Percentiles rank a stretch among this genome's conserved stretches.
Evolutionary conservation across 2,113 vertebrate genomes (phyloP).

Genomic region (Canis aureus): DNA sequence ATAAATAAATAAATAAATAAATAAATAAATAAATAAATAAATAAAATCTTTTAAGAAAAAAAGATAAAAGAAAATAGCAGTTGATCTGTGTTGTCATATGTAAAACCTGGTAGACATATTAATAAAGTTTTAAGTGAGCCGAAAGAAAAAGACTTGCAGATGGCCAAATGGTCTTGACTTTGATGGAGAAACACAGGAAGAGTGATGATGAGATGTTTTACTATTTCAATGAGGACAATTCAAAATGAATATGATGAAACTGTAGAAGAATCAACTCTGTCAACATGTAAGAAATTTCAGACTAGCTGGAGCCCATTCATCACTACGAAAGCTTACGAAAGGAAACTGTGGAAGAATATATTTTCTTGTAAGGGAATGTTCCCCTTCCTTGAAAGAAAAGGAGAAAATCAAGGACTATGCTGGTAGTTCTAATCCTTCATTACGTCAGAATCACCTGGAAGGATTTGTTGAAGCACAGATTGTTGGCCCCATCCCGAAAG

Average conservation of each 20-base stretch:
- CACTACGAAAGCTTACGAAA: constrained; percentile 21
- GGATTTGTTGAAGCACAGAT: not conserved
- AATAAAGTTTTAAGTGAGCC: constrained; percentile 41
- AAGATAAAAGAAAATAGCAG: not conserved
- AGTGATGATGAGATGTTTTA: constrained; percentile 41
- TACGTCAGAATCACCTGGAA: not conserved
- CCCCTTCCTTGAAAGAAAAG: not conserved
- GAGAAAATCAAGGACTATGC: not conserved
- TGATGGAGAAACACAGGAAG: constrained; percentile 1
- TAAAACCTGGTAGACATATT: constrained; percentile 43
- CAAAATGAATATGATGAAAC: constrained; percentile 23
- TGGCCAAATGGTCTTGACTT: not conserved
- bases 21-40: too few species aligned
- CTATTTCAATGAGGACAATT: not conserved
- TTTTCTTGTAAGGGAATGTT: constrained; percentile 49
- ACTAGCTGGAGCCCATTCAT: not conserved
- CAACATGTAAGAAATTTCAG: constrained; percentile 35
- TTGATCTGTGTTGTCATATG: not conserved
- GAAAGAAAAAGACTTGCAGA: constrained; percentile 60
- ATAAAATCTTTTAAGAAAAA: too few species aligned
- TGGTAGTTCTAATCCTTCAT: not conserved
- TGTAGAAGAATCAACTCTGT: constrained; percentile 48
- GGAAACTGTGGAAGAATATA: not conserved
- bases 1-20: too few species aligned
- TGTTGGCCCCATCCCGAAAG: not conserved